Conservation (phyloP, 2,113 vertebrate genomes). For the Nerophis lumbriciformis region DNA sequence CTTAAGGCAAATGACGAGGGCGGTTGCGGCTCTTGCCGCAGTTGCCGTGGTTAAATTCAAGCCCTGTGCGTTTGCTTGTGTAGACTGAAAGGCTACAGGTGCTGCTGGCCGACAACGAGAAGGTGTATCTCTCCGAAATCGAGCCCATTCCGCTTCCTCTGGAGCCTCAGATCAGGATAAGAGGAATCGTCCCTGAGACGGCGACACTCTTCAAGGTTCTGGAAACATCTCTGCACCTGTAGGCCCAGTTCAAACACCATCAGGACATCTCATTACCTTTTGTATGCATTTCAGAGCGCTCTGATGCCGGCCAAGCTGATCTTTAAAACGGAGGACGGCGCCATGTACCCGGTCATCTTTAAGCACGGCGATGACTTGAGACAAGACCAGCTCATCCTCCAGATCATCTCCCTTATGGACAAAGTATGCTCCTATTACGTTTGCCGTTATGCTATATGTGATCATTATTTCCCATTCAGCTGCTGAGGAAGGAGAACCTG, state of each 20-base stretch:
- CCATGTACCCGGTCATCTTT: conserved; percentile 95
- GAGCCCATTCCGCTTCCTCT: conserved; percentile 94
- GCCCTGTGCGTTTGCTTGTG: conserved; percentile 4
- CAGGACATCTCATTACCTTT: neutral
- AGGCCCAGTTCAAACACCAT: neutral
- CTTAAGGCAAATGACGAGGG: too few species aligned
- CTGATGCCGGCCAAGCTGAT: conserved; percentile 97
- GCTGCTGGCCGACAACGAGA: conserved; percentile 92
- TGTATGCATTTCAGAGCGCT: conserved; percentile 77
- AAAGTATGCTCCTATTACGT: conserved; percentile 70
- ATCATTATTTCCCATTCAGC: conserved; percentile 57
- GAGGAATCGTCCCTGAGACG: conserved; percentile 92
- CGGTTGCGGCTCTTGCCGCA: too few species aligned
- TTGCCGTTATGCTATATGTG: too few species aligned
- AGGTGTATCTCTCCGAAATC: conserved; percentile 92
- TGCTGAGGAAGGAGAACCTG: conserved; percentile 94
- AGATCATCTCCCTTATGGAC: conserved; percentile 99
- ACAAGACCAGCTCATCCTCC: conserved; percentile 97
- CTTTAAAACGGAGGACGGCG: conserved; percentile 91
- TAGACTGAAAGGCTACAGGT: conserved; percentile 93
- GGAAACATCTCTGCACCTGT: neutral
- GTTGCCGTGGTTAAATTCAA: too few species aligned
- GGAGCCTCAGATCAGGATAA: conserved; percentile 92
- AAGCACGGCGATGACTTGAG: conserved; percentile 96
- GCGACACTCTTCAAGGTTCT: conserved; percentile 94